These are phyloP conservation scores for Heliconius hewitsoni DNA, from an alignment of 1,140 invertebrate species.

Conservation along the genomic window DNA sequence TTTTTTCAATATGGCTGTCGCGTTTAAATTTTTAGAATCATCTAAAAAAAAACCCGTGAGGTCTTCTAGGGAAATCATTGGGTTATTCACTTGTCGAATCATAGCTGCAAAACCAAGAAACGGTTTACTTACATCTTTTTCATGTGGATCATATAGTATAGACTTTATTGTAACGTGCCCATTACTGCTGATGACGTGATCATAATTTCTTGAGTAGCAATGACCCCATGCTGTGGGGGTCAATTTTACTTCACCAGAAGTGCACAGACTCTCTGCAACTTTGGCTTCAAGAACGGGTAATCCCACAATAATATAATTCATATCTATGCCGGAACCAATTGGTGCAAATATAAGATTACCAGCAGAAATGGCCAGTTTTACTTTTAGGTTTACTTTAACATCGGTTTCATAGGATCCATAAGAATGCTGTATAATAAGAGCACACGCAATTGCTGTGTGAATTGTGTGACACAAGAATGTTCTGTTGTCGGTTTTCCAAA, in stretches of 20 bases:
- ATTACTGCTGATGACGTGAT: conserved; percentile 57
- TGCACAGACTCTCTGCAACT: conserved; percentile 70
- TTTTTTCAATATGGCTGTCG: conserved; percentile 47
- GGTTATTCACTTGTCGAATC: conserved; percentile 65
- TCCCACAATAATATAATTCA: conserved; percentile 84
- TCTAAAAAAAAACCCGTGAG: conserved; percentile 56
- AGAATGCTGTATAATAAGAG: conserved; percentile 83
- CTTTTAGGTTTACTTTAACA: conserved; percentile 83
- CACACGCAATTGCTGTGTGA: conserved; percentile 83
- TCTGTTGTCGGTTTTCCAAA: conserved; percentile 83
- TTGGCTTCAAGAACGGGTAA: conserved; percentile 84
- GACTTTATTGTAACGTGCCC: conserved; percentile 69
- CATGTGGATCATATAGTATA: conserved; percentile 70
- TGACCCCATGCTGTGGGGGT: conserved; percentile 80
- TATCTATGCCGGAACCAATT: conserved; percentile 69
- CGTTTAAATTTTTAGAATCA: conserved; percentile 43
- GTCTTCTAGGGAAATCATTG: conserved; percentile 56
- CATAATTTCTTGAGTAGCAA: conserved; percentile 76
- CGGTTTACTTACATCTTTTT: conserved; percentile 69
- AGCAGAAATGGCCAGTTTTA: conserved; percentile 75
- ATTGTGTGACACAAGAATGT: conserved; percentile 83
- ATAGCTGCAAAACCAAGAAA: conserved; percentile 62
- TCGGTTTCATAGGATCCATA: conserved; percentile 85
- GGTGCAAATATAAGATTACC: conserved; percentile 71
- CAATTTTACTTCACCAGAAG: conserved; percentile 80